Conservation (phyloP, 2,888 invertebrate species). For the Nomada fucata region DNA sequence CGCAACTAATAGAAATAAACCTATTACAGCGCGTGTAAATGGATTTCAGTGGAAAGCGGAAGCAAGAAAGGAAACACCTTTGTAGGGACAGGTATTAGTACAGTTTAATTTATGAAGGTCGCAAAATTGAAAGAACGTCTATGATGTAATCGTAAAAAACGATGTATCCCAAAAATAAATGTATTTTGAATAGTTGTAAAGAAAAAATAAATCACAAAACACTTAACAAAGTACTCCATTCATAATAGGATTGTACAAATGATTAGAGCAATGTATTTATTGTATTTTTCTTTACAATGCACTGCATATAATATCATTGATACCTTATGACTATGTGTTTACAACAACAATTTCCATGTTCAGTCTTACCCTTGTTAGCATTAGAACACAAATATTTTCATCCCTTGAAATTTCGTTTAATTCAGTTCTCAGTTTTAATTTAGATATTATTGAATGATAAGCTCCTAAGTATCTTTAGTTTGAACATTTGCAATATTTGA, state of each 20-base stretch:
- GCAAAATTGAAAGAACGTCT: conserved; percentile 12
- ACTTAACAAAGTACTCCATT: conserved; percentile 14
- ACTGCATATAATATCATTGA: conserved; percentile 37
- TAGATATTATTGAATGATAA: conserved; percentile 34
- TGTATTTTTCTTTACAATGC: conserved; percentile 40
- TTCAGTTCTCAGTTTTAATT: conserved; percentile 33
- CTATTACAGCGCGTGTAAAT: conserved; percentile 85
- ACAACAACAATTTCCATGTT: conserved; percentile 35
- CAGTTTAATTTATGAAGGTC: conserved; percentile 45
- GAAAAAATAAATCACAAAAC: conserved; percentile 28
- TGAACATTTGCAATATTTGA: conserved; percentile 33
- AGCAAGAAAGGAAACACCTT: conserved; percentile 91
- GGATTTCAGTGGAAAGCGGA: conserved; percentile 90
- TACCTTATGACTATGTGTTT: conserved; percentile 45
- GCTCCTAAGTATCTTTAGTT: conserved; percentile 25
- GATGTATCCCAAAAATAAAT: not conserved
- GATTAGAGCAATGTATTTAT: conserved; percentile 33
- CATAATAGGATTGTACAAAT: conserved; percentile 32
- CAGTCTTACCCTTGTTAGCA: conserved; percentile 50
- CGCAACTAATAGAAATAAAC: conserved; percentile 84
- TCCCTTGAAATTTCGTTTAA: conserved; percentile 36
- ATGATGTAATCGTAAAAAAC: conserved; percentile 12
- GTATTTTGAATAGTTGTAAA: conserved; percentile 26
- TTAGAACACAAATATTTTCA: conserved; percentile 43
- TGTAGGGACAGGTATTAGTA: conserved; percentile 83